phyloP scores from a whole-genome alignment of 2,888 invertebrate genomes.

The Linnaemya tessellans region DNA sequence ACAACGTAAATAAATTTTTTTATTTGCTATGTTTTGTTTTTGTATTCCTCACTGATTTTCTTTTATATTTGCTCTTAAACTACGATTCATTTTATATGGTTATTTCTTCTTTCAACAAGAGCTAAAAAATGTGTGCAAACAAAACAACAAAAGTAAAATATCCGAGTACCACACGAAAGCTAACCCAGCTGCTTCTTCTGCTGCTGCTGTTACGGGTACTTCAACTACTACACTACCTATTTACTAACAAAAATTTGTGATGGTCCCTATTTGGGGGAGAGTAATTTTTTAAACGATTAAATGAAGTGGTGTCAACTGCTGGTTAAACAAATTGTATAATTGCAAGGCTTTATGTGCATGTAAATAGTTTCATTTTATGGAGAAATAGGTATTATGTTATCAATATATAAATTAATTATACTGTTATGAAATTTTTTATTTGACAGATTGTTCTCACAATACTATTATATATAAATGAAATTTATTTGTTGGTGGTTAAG shows the following conservation, averaged over 20 bases:
- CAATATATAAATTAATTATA: no score
- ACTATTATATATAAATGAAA: no score
- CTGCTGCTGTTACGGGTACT: slow-evolving; percentile 18
- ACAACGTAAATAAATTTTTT: slow-evolving; percentile 5
- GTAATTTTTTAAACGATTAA: neutral
- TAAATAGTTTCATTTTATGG: no score
- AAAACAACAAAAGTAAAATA: slow-evolving; percentile 42
- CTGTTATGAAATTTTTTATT: no score
- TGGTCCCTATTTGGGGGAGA: slow-evolving; percentile 53
- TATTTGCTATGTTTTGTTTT: slow-evolving; percentile 31
- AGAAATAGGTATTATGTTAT: no score
- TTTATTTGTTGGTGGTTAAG: no score
- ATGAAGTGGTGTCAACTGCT: slow-evolving; percentile 31
- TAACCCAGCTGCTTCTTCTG: slow-evolving; percentile 57
- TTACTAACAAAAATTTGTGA: slow-evolving; percentile 26
- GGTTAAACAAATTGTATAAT: neutral
- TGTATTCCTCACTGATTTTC: slow-evolving; percentile 34
- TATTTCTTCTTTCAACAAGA: slow-evolving; percentile 43
- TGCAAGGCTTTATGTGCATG: no score
- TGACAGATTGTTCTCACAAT: no score
- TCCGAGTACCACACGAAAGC: slow-evolving; percentile 61
- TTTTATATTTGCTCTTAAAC: slow-evolving; percentile 19
- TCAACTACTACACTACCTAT: slow-evolving; percentile 22
- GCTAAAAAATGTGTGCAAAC: slow-evolving; percentile 40
- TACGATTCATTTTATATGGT: slow-evolving; percentile 25